phyloP scores from a whole-genome alignment of 2,797 vertebrate genomes.

The Chromobotia macracanthus region DNA sequence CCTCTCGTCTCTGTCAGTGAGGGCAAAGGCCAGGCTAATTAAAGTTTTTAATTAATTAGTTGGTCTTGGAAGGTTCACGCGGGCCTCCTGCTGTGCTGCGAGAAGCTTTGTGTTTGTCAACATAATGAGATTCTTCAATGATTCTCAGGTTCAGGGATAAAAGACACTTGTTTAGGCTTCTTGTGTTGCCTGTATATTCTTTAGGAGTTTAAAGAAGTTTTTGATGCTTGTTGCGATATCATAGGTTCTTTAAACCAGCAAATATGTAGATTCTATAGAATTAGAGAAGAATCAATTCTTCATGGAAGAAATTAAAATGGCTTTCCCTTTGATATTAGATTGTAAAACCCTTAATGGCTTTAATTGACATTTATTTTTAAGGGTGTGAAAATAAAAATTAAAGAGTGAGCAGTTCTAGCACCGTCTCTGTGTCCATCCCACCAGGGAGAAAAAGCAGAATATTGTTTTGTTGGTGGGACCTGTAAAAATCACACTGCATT shows the following conservation, averaged over 20 bases:
- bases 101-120: constrained; percentile 13
- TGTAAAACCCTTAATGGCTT: not conserved
- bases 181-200: not conserved
- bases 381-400: not conserved
- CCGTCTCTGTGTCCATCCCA: not conserved
- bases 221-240: too few species aligned
- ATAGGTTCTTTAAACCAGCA: too few species aligned
- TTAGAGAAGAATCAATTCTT: not conserved
- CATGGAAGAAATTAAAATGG: not conserved
- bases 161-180: not conserved
- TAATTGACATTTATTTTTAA: not conserved
- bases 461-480: constrained; percentile 22
- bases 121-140: not conserved
- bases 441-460: not conserved
- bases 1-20: not conserved
- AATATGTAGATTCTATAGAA: not conserved
- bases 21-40: constrained; percentile 18
- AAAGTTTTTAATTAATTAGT: constrained; percentile 16
- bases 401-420: not conserved
- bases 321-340: not conserved
- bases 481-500: constrained; percentile 2
- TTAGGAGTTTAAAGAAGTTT: not conserved
- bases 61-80: not conserved
- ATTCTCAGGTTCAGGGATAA: not conserved
- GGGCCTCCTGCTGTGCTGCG: not conserved